Base-by-base conservation (phyloP, 2,888 invertebrate genomes). In the Panopea generosa region DNA sequence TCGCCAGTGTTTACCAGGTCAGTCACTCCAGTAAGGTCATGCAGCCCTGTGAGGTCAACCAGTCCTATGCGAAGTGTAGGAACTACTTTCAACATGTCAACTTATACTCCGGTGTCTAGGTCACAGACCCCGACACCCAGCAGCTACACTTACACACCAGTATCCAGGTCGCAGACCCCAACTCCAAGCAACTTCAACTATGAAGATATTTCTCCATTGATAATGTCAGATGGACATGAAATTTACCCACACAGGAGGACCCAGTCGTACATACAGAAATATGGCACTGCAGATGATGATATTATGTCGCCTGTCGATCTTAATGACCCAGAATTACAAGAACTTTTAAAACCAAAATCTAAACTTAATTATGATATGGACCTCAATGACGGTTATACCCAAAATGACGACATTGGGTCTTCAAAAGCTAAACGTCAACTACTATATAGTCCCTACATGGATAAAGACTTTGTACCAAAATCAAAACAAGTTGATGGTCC, bases 221-320 rank as follows among this genome's bases (percentile, higher is more conserved):
- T 82, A 14, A 71, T 77, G n/a, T 81, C 84, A 43, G 78, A 82
- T 60, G 74, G 85, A 1, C 77, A 76, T 67, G 87, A 88, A 69
- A 89, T 88, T 18, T 89, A 88, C 60, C 89, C 89, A 18, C 89
- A 89, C 71, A 76, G 88, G 50, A 85, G 84, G 49, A 78, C 83
- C 50, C 77, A 78, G 29, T 82, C 85, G 2, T 85, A 84, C 68
- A 59, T 77, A 16, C 56, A 77, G 55, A 83, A 83, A 47, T 85
- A 79, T 59, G 77, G 83, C n/a, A 47, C 59, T 22, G 59, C 75
- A 20, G 50, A 59, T 18, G 78, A 75, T 55, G 74, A 75, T 9
- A 63, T 71, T 18, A n/a, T 62, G 11, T 66, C 79, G 20, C 68
- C 68, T 20, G 63, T 84, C 24, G 82, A 82, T 61, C 49, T 77